Conservation (phyloP, 2,113 vertebrate species). For the Podilymbus podiceps region DNA sequence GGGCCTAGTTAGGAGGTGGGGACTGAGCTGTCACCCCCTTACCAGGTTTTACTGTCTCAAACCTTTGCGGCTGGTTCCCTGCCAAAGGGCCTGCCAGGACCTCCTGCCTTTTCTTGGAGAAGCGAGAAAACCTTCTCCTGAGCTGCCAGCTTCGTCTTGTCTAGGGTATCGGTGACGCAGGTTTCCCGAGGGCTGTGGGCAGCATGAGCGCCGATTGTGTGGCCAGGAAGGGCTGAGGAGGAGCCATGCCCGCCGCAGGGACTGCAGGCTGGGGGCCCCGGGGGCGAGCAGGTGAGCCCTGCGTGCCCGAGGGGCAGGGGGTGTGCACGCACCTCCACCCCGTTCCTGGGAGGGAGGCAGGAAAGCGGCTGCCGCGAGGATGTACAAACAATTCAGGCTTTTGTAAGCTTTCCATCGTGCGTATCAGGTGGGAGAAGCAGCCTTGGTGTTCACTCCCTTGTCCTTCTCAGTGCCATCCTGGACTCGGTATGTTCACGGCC, state of each 20-base stretch:
- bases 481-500: fast-evolving
- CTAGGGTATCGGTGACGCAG: fast-evolving
- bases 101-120: not conserved
- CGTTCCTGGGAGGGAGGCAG: not conserved
- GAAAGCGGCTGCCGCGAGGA: not conserved
- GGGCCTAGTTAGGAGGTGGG: no score
- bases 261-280: not conserved
- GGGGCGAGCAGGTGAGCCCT: not conserved
- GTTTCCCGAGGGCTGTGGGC: not conserved
- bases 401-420: not conserved
- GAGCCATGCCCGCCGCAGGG: fast-evolving
- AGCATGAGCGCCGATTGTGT: not conserved
- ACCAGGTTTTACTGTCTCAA: not conserved
- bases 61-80: not conserved
- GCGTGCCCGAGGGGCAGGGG: fast-evolving
- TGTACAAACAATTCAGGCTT: fast-evolving
- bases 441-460: not conserved
- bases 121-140: not conserved
- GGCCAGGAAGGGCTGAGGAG: not conserved
- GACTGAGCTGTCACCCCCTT: not conserved
- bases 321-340: not conserved
- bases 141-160: not conserved
- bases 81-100: not conserved
- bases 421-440: not conserved
- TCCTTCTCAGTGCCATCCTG: not conserved